Evolutionary conservation across 1,140 invertebrate genomes (phyloP).

Genomic region (Diorhabda elongata): DNA sequence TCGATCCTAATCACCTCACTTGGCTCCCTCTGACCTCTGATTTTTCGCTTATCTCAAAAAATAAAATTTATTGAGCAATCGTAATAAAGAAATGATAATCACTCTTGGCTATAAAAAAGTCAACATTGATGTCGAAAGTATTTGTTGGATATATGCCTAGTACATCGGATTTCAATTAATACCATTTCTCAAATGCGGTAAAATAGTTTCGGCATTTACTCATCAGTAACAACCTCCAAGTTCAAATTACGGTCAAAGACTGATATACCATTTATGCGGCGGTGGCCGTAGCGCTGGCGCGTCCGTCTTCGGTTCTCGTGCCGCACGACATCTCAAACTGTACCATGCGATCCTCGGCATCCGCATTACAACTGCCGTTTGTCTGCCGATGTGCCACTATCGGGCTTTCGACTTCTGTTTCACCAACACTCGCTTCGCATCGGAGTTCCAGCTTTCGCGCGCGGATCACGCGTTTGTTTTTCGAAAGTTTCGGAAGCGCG

Average conservation of each 20-base stretch:
- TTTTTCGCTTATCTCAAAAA: too few species aligned
- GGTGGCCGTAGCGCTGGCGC: slow-evolving; percentile 19
- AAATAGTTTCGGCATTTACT: too few species aligned
- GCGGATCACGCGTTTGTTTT: background rate
- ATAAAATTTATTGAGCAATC: too few species aligned
- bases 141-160: too few species aligned
- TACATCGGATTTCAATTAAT: too few species aligned
- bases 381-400: slow-evolving; percentile 19
- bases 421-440: background rate
- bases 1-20: too few species aligned
- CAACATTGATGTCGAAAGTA: too few species aligned
- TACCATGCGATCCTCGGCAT: slow-evolving; percentile 25
- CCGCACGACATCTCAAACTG: slow-evolving; percentile 15
- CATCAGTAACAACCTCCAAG: background rate
- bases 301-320: slow-evolving; percentile 17
- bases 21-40: too few species aligned
- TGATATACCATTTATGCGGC: background rate
- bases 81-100: too few species aligned
- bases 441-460: background rate
- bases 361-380: slow-evolving; percentile 27
- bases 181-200: too few species aligned
- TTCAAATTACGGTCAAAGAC: background rate
- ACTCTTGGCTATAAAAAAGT: too few species aligned
- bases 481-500: too few species aligned
- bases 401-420: background rate